Evolutionary conservation across 2,113 vertebrate species (phyloP), one percentile per base, ranked within the genome.

Genomic region (Oncorhynchus mykiss): DNA sequence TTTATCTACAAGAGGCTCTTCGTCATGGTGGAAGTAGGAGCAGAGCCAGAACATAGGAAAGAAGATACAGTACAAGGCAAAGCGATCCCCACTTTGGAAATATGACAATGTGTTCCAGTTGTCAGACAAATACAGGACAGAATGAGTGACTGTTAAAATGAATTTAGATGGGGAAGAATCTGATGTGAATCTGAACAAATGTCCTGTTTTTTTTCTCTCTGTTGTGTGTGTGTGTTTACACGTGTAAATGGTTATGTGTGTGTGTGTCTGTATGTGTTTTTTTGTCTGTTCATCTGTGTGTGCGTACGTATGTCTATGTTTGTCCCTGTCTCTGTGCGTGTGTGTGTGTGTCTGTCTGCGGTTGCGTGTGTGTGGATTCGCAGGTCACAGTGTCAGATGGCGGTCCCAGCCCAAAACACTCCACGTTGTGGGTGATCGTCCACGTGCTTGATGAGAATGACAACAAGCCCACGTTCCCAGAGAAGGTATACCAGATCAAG

Each of bases 381-480:
- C 83, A 99, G 98, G 98, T 99, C 2, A 93, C 95, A 0, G 94
- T 99, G 62, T 95, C 94, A 0, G 98, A 99, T 49, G 96, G 96
- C 0, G 96, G 95, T 6, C 76, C 92, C 0, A 93, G 92, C 78
- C 94, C 97, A 1, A 94, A 83, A 80, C 95, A 97, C 7, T 97
- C 95, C 1, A 95, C 94, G 0, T 94, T 96, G 16, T 99, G 97
- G 97, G 95, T 99, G 71, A 94, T 97, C 71, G 92, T 99, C 29
- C 94, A 95, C 67, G 95, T 99, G 48, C 83, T 97, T 74, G 98
- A 99, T 85, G 96, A 99, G 89, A 99, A 99, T 1, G 98, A 99
- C 85, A 98, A 99, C 91, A 96, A 95, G 39, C 98, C 98, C 0
- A 94, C 93, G 60, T 99, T 99, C 83, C 95, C 96, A 0, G 96